These are phyloP conservation scores for Sebastes baramenuke DNA, from an alignment of 2,797 vertebrate genomes.

Conservation along the genomic window DNA sequence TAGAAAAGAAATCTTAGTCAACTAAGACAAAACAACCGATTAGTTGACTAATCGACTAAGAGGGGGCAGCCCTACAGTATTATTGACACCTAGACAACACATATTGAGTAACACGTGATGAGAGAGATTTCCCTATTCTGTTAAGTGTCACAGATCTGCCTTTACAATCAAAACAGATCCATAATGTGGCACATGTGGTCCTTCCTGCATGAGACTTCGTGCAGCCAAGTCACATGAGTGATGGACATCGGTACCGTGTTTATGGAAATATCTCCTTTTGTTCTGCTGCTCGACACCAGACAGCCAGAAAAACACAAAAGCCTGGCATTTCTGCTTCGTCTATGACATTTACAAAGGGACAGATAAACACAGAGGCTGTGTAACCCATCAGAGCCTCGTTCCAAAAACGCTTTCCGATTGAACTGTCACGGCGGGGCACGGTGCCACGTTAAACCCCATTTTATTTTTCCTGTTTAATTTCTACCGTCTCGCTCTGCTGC, in stretches of 20 bases:
- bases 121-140: not conserved
- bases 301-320: constrained; percentile 53
- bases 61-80: too few relatives aligned
- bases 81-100: not conserved
- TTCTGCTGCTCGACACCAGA: constrained; percentile 48
- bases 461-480: constrained; percentile 42
- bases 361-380: constrained; percentile 46
- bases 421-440: constrained; percentile 33
- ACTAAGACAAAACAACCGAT: not conserved
- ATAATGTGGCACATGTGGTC: not conserved
- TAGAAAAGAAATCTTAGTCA: accelerated
- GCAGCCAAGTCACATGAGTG: constrained; percentile 38
- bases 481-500: constrained; percentile 21
- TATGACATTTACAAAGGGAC: constrained; percentile 65
- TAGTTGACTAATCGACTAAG: too few relatives aligned
- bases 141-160: not conserved
- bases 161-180: not conserved
- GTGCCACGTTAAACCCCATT: constrained; percentile 40
- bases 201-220: not conserved
- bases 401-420: constrained; percentile 45
- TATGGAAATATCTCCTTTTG: constrained; percentile 61
- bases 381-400: constrained; percentile 41
- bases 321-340: constrained; percentile 55
- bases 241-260: constrained; percentile 35
- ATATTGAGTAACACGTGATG: not conserved